Conservation (phyloP, 2,797 vertebrate genomes). For the Anomalospiza imberbis region DNA sequence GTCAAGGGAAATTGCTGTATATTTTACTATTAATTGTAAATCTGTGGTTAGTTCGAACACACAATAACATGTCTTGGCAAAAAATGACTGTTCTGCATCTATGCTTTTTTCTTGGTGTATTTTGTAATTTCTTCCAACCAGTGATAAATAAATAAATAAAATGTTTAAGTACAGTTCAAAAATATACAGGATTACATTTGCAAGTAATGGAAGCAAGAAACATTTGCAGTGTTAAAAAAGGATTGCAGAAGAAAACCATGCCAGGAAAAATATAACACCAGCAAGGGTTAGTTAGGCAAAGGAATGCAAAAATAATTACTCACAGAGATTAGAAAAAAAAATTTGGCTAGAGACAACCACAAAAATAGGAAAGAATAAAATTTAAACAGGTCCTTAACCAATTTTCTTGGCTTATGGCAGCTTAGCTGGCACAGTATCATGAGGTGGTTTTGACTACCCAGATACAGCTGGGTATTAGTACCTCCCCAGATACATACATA, state of each 20-base stretch:
- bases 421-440: background rate
- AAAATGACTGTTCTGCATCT: background rate
- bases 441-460: background rate
- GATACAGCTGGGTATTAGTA: background rate
- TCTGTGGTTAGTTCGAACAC: background rate
- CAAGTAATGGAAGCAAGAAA: background rate
- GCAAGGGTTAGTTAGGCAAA: background rate
- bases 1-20: background rate
- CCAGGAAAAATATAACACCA: background rate
- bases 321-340: background rate
- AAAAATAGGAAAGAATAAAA: background rate
- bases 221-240: background rate
- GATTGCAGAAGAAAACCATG: background rate
- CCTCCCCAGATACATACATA: background rate
- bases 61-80: background rate
- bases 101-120: background rate
- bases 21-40: background rate
- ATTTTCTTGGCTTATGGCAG: background rate
- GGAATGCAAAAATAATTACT: background rate
- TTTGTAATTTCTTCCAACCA: background rate
- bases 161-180: background rate
- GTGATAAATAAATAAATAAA: background rate
- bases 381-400: background rate
- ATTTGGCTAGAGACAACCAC: fast-evolving
- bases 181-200: background rate